phyloP scores from a whole-genome alignment of 2,113 vertebrate genomes.

The Vidua chalybeata region DNA sequence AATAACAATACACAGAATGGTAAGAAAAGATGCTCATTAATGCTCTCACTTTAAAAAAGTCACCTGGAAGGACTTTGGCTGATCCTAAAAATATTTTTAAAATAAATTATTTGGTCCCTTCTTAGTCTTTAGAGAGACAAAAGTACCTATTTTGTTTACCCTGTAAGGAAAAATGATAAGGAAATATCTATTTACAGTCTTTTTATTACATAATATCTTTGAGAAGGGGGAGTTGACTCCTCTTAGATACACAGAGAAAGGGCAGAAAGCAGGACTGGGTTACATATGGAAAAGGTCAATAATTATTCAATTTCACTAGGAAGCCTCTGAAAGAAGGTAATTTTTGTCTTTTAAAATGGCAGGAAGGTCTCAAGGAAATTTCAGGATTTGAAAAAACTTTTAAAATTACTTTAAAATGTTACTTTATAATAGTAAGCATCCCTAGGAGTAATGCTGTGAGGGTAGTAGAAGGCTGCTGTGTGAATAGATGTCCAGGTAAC shows the following conservation, averaged over 20 bases:
- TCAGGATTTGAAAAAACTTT: neutral
- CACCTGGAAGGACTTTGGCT: neutral
- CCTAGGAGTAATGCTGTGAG: neutral
- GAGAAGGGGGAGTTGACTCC: neutral
- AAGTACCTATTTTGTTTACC: neutral
- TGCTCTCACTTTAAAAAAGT: neutral
- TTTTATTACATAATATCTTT: neutral
- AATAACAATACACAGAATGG: neutral
- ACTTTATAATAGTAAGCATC: neutral
- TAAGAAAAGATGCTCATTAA: neutral
- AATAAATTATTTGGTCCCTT: neutral
- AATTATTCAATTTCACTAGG: neutral
- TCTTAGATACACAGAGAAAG: neutral
- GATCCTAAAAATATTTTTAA: neutral
- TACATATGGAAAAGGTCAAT: neutral
- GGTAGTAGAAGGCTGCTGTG: neutral
- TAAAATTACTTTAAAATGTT: neutral
- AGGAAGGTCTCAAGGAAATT: neutral
- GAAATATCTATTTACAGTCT: neutral
- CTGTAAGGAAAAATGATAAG: neutral
- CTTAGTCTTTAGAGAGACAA: neutral
- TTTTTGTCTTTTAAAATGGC: neutral
- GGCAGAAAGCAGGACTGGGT: neutral
- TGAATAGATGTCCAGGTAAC: neutral
- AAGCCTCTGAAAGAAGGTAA: neutral